Percentiles rank a stretch among this genome's conserved stretches.
phyloP scores from a whole-genome alignment of 2,888 invertebrate genomes.

The Timandra comae region DNA sequence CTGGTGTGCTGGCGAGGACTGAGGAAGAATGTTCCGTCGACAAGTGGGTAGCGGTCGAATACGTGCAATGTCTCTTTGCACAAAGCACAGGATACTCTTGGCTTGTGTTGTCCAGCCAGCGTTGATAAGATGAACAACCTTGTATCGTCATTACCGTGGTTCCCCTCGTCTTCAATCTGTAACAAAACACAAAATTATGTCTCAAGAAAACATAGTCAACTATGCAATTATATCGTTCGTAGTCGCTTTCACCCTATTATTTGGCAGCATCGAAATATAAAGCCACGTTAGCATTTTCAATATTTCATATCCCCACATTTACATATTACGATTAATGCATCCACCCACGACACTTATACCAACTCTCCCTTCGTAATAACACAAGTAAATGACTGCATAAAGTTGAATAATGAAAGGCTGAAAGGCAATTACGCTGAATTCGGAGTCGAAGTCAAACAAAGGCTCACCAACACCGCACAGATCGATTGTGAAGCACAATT shows the following conservation, averaged over 20 bases:
- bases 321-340: constrained; percentile 75
- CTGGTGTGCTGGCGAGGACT: constrained; percentile 94
- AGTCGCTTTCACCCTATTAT: constrained; percentile 26
- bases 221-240: no score
- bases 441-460: constrained; percentile 75
- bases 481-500: constrained; percentile 71
- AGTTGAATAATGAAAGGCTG: constrained; percentile 75
- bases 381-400: constrained; percentile 75
- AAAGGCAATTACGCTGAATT: constrained; percentile 76
- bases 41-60: constrained; percentile 97
- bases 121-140: constrained; percentile 97
- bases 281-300: constrained; percentile 60
- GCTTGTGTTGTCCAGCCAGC: constrained; percentile 92
- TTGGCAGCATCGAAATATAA: constrained; percentile 46
- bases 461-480: constrained; percentile 56
- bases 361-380: constrained; percentile 72
- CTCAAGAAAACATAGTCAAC: no score
- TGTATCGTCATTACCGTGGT: constrained; percentile 98
- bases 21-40: constrained; percentile 98
- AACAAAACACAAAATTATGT: constrained; percentile 47
- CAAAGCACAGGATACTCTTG: constrained; percentile 89
- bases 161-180: constrained; percentile 98
- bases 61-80: constrained; percentile 94
- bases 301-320: constrained; percentile 70
- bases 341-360: constrained; percentile 68